Percentiles rank a stretch among this genome's conserved stretches.
Evolutionary conservation across 2,113 vertebrate genomes (phyloP).

Genomic region (Burhinus oedicnemus): DNA sequence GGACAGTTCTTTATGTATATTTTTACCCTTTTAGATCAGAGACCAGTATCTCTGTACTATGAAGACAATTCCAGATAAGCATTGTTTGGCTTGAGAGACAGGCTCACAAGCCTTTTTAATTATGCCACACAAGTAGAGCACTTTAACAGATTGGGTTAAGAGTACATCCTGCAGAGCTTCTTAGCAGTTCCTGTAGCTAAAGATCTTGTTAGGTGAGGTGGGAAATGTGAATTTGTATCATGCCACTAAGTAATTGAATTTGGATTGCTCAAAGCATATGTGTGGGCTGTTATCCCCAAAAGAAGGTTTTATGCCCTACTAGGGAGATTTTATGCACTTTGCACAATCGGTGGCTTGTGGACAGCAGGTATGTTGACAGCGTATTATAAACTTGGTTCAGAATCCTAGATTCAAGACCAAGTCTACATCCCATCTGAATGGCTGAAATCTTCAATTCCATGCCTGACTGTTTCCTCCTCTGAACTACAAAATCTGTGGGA

Average conservation of each 20-base stretch:
- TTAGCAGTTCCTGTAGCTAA: constrained; percentile 19
- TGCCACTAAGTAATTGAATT: not conserved
- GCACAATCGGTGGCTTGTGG: not conserved
- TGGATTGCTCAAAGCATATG: not conserved
- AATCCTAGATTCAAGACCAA: not conserved
- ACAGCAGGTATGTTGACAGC: not conserved
- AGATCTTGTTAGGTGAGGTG: constrained; percentile 22
- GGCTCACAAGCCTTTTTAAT: constrained; percentile 22
- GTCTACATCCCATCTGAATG: not conserved
- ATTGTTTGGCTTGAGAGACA: constrained; percentile 35
- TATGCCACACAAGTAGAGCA: not conserved
- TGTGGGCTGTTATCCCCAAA: not conserved
- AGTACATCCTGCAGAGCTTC: constrained; percentile 22
- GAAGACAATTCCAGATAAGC: not conserved
- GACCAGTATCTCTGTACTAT: not conserved
- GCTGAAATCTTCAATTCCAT: not conserved
- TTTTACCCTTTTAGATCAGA: not conserved
- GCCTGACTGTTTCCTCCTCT: not conserved
- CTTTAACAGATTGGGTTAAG: constrained; percentile 23
- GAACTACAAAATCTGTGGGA: not conserved
- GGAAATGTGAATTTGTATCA: constrained; percentile 35
- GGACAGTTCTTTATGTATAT: not conserved
- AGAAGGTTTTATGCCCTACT: not conserved
- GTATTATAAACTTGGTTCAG: not conserved
- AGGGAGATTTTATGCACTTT: not conserved